phyloP scores from a whole-genome alignment of 2,888 invertebrate genomes.

The Thymelicus acteon region DNA sequence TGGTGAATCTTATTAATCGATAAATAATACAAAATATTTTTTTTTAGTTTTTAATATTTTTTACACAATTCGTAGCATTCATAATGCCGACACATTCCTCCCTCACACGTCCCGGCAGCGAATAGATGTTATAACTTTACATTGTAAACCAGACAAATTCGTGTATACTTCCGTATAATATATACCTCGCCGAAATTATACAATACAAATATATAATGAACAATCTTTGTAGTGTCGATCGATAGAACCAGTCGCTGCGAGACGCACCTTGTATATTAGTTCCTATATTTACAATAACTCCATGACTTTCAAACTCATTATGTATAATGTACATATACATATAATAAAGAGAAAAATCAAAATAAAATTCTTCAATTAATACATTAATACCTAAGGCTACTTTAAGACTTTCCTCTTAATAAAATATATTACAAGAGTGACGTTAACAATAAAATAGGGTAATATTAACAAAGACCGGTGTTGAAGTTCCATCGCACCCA shows the following conservation, averaged over 20 bases:
- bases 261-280: conserved; percentile 67
- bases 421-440: conserved; percentile 83
- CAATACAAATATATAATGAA: conserved; percentile 80
- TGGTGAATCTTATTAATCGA: conserved; percentile 43
- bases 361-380: conserved; percentile 84
- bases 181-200: conserved; percentile 71
- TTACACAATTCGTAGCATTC: conserved; percentile 86
- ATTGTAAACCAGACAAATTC: conserved; percentile 62
- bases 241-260: conserved; percentile 68
- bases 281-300: conserved; percentile 81
- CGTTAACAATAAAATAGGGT: conserved; percentile 75
- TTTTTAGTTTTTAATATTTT: conserved; percentile 85
- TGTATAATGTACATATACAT: conserved; percentile 82
- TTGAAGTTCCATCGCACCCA: conserved; percentile 46
- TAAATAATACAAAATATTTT: conserved; percentile 71
- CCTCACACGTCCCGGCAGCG: conserved; percentile 69
- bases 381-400: conserved; percentile 83
- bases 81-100: conserved; percentile 82
- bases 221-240: conserved; percentile 49
- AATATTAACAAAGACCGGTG: conserved; percentile 73
- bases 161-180: conserved; percentile 59
- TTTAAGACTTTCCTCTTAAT: conserved; percentile 83
- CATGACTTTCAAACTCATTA: conserved; percentile 78
- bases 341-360: conserved; percentile 83
- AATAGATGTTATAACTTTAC: conserved; percentile 51